Evolutionary conservation across 2,113 vertebrate genomes (phyloP), one percentile per base, ranked within the genome.

Genomic region (Uropsilus gracilis): DNA sequence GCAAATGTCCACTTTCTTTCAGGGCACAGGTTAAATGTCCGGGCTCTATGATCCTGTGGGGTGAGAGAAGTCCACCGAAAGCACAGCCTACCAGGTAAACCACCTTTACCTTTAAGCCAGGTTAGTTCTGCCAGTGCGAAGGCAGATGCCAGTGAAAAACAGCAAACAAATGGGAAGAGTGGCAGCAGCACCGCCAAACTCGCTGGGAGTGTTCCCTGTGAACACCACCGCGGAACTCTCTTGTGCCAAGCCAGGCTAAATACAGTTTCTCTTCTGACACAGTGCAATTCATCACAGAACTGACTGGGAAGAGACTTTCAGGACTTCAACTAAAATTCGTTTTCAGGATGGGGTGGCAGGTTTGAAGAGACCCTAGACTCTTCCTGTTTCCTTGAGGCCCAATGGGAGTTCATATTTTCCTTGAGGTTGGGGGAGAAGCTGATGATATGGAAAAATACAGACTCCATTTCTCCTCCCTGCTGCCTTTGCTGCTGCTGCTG

Each of bases 231-330:
- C 68, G 93, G 91, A 96, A 48, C 64, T 64, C 76, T 48, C 8
- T 44, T 11, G 30, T 97, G 97, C 97, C 97, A 97, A 97, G 94
- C 57, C 28, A 82, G 89, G 94, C 93, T 94, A 85, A 91, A 84
- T 39, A 64, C 93, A 66, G 87, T 73, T 84, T 91, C 91, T 94
- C 72, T 96, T 72, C 42, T 82, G 93, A 95, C 90, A 83, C 68
- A 0, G 2, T 86, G 26, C 90, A 72, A 96, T 97, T 86, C 72
- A 96, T 97, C 97, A 96, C 64, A 3, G 76, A 93, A 53, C 81
- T 95, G 48, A 84, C 37, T 12, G 75, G 94, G 95, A 85, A 66
- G 59, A 18, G 66, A 66, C 34, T 50, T 82, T 64, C 34, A 84
- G 91, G 83, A 42, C 64, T 89, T 82, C 48, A 26, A 46, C 77